Percentiles rank a stretch among this genome's conserved stretches.
phyloP scores from a whole-genome alignment of 35 echinoderm and acorn worm genomes.

The Chiridota heheva region DNA sequence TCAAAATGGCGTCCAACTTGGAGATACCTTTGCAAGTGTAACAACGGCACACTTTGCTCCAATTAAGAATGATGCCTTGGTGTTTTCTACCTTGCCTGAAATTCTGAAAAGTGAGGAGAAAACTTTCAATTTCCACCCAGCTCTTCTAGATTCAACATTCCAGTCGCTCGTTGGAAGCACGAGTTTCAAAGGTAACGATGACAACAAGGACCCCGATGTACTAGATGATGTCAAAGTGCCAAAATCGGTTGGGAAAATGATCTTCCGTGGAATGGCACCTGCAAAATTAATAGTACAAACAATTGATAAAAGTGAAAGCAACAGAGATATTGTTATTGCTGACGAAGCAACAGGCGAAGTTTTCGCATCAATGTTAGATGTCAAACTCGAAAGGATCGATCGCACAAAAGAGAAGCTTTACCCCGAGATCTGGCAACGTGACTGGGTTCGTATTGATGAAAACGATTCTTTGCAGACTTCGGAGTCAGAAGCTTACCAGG shows the following conservation, averaged over 20 bases:
- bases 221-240: not conserved
- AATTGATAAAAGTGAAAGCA: not conserved
- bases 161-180: constrained; percentile 32
- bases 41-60: constrained; percentile 13
- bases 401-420: not conserved
- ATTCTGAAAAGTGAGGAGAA: constrained; percentile 24
- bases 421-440: not conserved
- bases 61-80: constrained; percentile 17
- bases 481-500: too few relatives aligned
- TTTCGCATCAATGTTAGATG: not conserved
- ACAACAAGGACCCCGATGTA: not conserved
- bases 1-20: constrained; percentile 50
- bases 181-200: not conserved
- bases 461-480: too few relatives aligned
- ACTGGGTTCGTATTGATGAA: constrained; percentile 7
- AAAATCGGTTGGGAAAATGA: not conserved
- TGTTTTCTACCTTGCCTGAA: constrained; percentile 20
- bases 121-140: constrained; percentile 55
- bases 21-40: constrained; percentile 37
- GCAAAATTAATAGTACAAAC: not conserved
- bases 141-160: constrained; percentile 51
- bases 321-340: not conserved
- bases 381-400: not conserved
- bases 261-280: not conserved
- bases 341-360: not conserved